A percentile compares a stretch with the other conserved stretches of the same genome.
Evolutionary conservation across 2,113 vertebrate species (phyloP).

Genomic region (Jaculus jaculus): DNA sequence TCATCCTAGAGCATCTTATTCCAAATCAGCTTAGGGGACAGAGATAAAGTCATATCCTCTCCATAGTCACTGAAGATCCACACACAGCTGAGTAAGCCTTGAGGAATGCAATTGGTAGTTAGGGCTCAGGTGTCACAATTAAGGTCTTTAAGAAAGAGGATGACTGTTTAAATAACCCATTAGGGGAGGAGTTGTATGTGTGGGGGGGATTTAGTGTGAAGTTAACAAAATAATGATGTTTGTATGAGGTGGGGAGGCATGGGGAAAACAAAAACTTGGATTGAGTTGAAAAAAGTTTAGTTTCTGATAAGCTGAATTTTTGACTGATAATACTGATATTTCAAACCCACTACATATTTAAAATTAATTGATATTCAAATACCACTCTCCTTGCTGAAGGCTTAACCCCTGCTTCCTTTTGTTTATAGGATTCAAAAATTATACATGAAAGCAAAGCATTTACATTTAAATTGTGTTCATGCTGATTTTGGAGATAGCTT

Average conservation of each 20-base stretch:
- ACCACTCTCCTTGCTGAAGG: background rate
- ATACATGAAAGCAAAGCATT: background rate
- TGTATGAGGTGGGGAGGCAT: background rate
- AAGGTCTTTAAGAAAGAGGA: background rate
- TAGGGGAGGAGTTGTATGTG: background rate
- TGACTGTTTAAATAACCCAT: background rate
- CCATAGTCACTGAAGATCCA: background rate
- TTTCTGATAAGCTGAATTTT: constrained; percentile 20
- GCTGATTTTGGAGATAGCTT: constrained; percentile 39
- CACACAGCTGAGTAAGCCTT: background rate
- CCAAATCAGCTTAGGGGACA: background rate
- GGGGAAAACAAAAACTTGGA: background rate
- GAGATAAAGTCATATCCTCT: background rate
- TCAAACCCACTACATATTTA: background rate
- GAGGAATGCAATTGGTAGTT: background rate
- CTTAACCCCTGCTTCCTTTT: background rate
- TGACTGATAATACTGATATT: background rate
- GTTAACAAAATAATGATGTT: background rate
- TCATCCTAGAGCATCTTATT: background rate
- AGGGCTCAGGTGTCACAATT: background rate
- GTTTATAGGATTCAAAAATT: constrained; percentile 25
- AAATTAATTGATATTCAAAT: background rate
- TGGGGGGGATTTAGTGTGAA: background rate
- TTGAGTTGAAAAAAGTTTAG: background rate
- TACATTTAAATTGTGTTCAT: constrained; percentile 29